Evolutionary conservation across 1,140 invertebrate species (phyloP), one percentile per base, ranked within the genome.

Genomic region (Caerostris extrusa): DNA sequence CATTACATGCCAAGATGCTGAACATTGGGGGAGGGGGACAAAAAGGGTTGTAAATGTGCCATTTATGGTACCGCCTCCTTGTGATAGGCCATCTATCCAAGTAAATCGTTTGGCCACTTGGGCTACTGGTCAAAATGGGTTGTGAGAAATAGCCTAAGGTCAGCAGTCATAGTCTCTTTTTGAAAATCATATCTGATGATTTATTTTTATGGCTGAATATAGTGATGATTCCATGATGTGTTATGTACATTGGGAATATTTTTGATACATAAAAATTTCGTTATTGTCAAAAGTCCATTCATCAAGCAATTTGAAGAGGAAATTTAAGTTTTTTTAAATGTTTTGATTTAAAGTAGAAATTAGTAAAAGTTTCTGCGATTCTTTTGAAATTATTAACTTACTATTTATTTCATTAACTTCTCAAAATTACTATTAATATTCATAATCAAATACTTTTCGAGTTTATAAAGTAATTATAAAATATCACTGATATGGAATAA

Each of bases 81-180:
- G 82, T 82, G 91, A 92, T 92, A 92, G 82, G 91, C 82, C 56
- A 86, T 60, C 81, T 82, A 58, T 71, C 57, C 50, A 83, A 77
- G 19, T 53, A 61, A 81, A 14, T 58, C 82, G 19, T 92, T 83
- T 92, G 82, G 34, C 50, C 56, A 60, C 50, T 81, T 10, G 34
- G 12, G 91, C 91, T 86, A 92, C 91, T 92, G 91, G 91, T 92
- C 91, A 83, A 12, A n/a, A 57, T 83, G 55, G 55, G 0, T 56
- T 58, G 82, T 83, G 82, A n/a, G 82, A 83, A 83, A 83, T 57
- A 57, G 71, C 71, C 71, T 50, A 5, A 77, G 71, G 10, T 50
- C 71, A 77, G 34, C 34, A 50, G 71, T 53, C 19, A 77, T 77
- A 34, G 34, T 10, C 12, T 77, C 10, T 7, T 10, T 77, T 77